Percentiles rank a stretch among this genome's conserved stretches.
Evolutionary conservation across 2,113 vertebrate genomes (phyloP).

Genomic region (Albula glossodonta): DNA sequence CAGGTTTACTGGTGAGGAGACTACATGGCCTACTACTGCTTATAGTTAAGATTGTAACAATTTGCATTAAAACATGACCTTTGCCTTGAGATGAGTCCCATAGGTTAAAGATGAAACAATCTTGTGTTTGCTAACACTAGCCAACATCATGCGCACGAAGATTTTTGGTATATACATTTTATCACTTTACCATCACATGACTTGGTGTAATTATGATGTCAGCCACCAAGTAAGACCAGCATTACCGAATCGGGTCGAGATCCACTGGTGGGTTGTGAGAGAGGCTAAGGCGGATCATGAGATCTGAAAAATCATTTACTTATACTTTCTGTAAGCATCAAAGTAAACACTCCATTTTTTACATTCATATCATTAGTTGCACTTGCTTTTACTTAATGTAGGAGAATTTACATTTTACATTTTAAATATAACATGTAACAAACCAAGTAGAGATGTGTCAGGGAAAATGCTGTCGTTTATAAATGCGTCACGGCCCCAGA

Average conservation of each 20-base stretch:
- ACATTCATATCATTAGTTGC: not conserved
- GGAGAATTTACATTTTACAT: not conserved
- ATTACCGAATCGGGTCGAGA: not conserved
- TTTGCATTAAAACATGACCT: no score
- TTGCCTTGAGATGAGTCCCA: no score
- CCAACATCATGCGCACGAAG: no score
- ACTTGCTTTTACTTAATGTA: not conserved
- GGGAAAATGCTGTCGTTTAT: no score
- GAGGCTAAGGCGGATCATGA: not conserved
- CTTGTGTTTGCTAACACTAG: no score
- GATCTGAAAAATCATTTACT: not conserved
- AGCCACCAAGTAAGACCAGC: not conserved
- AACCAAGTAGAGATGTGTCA: no score
- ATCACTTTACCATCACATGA: not conserved
- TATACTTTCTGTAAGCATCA: not conserved
- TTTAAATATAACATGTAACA: not conserved
- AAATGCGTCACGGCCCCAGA: no score
- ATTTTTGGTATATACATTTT: no score
- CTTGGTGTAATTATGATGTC: not conserved
- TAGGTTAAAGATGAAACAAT: no score
- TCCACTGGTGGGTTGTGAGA: not conserved
- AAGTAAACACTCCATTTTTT: not conserved
- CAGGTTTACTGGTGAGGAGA: no score
- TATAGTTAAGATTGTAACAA: no score
- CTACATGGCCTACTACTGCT: no score